phyloP scores from a whole-genome alignment of 2,797 vertebrate genomes.

The Bovichtus diacanthus region DNA sequence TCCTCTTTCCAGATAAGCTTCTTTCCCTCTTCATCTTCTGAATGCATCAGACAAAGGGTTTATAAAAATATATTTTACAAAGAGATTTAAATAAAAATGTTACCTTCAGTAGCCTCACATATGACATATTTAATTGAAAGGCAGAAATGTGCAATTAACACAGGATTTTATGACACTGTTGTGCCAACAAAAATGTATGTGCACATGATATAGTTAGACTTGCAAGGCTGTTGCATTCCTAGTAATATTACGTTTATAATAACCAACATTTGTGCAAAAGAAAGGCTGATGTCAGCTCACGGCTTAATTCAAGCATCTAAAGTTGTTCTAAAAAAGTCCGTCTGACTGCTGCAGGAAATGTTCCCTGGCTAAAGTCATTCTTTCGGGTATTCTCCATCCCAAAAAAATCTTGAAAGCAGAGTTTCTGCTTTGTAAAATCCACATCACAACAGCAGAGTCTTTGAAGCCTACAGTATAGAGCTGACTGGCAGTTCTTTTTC shows the following conservation, averaged over 20 bases:
- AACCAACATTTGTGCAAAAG: not conserved
- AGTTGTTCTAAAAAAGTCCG: not conserved
- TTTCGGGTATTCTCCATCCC: conserved; percentile 31
- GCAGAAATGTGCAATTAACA: not conserved
- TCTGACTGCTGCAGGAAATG: conserved; percentile 28
- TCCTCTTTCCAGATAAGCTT: conserved; percentile 39
- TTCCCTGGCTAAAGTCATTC: conserved; percentile 31
- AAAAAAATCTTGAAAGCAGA: conserved; percentile 53
- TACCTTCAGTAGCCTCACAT: not conserved
- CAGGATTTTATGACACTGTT: not conserved
- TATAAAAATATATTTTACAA: not conserved
- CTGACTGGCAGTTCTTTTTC: conserved; percentile 50
- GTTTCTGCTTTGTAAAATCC: conserved; percentile 60
- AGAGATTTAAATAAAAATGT: conserved; percentile 1
- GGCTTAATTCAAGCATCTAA: conserved; percentile 7
- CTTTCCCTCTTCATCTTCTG: conserved; percentile 29
- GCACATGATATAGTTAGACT: not conserved
- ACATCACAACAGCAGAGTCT: conserved; percentile 60
- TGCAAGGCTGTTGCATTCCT: not conserved
- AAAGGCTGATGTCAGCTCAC: not conserved
- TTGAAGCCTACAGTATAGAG: conserved; percentile 63
- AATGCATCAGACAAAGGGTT: conserved; percentile 22
- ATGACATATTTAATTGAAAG: not conserved
- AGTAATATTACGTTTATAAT: not conserved
- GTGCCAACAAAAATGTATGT: not conserved